Conservation (phyloP, 2,888 invertebrate species). For the Zaprionus obscuricornis region DNA sequence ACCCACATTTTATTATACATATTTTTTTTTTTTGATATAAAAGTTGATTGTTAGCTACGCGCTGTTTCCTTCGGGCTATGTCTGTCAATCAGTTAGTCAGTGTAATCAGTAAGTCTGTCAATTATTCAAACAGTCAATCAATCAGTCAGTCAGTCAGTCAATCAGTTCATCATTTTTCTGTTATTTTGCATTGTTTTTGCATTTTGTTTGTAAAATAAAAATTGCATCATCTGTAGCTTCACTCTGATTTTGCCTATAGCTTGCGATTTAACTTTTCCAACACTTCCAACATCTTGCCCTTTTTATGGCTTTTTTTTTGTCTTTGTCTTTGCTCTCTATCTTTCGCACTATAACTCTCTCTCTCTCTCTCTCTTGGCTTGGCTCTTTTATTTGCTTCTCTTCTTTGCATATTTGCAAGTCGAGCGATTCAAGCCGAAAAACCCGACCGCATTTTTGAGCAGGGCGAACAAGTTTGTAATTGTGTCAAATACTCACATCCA, state of each 20-base stretch:
- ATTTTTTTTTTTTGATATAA: too few species aligned
- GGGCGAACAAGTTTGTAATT: conserved; percentile 76
- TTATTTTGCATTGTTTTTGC: conserved; percentile 45
- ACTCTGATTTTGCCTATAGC: conserved; percentile 9
- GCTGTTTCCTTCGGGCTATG: conserved; percentile 21
- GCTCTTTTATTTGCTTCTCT: conserved; percentile 7
- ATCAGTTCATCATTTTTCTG: conserved; percentile 14
- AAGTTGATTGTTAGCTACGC: conserved; percentile 13
- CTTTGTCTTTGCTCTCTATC: too few species aligned
- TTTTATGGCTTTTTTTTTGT: conserved; percentile 24
- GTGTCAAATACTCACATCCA: conserved; percentile 59
- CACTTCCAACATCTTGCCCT: conserved; percentile 56
- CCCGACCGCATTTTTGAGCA: conserved; percentile 66
- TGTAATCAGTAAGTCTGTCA: conserved; percentile 19
- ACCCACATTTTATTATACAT: conserved; percentile 43
- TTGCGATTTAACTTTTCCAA: conserved; percentile 61
- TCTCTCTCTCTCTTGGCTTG: conserved; percentile 1
- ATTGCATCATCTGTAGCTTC: conserved; percentile 58
- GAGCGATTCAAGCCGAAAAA: conserved; percentile 51
- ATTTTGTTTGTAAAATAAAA: conserved; percentile 60
- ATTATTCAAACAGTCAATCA: too few species aligned
- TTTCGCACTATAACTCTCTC: too few species aligned
- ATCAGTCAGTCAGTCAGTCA: conserved; percentile 23
- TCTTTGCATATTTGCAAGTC: conserved; percentile 66
- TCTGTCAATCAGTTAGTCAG: conserved; percentile 13